Base-by-base conservation (phyloP, 2,888 invertebrate species). In the Acrobasis suavella region DNA sequence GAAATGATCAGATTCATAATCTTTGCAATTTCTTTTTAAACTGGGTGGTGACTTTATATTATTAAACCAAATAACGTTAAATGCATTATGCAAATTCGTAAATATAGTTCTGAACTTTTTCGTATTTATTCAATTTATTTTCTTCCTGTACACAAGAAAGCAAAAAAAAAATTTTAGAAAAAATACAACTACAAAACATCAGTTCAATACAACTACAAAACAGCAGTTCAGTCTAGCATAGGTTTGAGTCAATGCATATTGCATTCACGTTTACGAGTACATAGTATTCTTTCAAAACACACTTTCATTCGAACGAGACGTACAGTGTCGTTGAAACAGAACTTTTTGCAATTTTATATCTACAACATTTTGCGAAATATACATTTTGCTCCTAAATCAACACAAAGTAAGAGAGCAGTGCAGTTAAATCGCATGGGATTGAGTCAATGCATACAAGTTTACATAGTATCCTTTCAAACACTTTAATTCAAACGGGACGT, bases 391-490 rank as follows among this genome's bases (percentile, higher is more conserved):
- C 12, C n/a, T 46, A 46, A 46, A 46, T 2, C 14, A 46, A 46
- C n/a, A 14, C 46, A 46, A 46, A 12, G 32, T 12, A 78, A 81
- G 75, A 72, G 71, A 69, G 69, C 61, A 72, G 1, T 7, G 58
- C 32, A 49, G 49, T 58, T 58, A 49, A 73, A 73, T 76, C 72
- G 66, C 72, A 69, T 63, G 72, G 72, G 73, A 76, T 73, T 71
- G 66, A 65, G 72, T 51, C 58, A 52, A 14, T 42, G 17, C 37
- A 54, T 50, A 32, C 16, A 49, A 46, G 50, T 52, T 50, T 50
- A n/a, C 58, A 10, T 32, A 52, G 32, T 52, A 52, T 32, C 52
- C 32, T 52, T 37, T 37, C 14, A 32, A 32, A 52, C 32, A 52
- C 22, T 52, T 52, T 14, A 5, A n/a, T 46, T 46, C n/a, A 5